Evolutionary conservation across 2,888 invertebrate species (phyloP), one percentile per base, ranked within the genome.

Genomic region (Lydus trimaculatus): DNA sequence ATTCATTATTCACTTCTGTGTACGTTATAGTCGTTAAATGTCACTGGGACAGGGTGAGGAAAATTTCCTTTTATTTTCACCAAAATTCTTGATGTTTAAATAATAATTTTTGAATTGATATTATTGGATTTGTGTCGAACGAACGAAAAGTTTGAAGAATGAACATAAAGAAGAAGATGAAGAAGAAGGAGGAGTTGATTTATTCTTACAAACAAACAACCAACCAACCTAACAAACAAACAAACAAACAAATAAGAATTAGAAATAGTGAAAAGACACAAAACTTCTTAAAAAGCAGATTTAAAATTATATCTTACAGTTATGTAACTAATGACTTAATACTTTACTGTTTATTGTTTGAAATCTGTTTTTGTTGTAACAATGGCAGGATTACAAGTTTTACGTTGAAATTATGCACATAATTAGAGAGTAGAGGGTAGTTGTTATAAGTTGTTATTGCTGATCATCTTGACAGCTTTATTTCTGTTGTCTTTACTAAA

Each of bases 331-430:
- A 69, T 60, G 61, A 64, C 66, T 69, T 69, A 69, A 69, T 69
- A 69, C 69, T 69, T 65, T 60, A 52, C 69, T 69, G 60, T 69
- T 66, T 66, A 69, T 69, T 69, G 69, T 69, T 59, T 28, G 65
- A 60, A 48, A 61, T 65, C 61, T 65, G 61, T 69, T 69, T 33
- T 66, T 66, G 66, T 69, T 56, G 66, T 43, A 66, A 66, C 69
- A 69, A 69, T 66, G 66, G 66, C 63, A 13, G 56, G 60, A 63
- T 63, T 64, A 64, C 65, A 58, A 43, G 61, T 66, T 65, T 69
- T 69, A 69, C 63, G 63, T 56, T 60, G 25, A 69, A 69, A 69
- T 69, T 69, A 69, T 69, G 69, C 64, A 66, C 69, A 66, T 69
- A 69, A 69, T 69, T 69, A 69, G 65, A 31, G 23, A 33, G 25